Percentiles rank a stretch among this genome's conserved stretches.
Evolutionary conservation across 2,113 vertebrate genomes (phyloP).

Genomic region (Brachionichthys hirsutus): DNA sequence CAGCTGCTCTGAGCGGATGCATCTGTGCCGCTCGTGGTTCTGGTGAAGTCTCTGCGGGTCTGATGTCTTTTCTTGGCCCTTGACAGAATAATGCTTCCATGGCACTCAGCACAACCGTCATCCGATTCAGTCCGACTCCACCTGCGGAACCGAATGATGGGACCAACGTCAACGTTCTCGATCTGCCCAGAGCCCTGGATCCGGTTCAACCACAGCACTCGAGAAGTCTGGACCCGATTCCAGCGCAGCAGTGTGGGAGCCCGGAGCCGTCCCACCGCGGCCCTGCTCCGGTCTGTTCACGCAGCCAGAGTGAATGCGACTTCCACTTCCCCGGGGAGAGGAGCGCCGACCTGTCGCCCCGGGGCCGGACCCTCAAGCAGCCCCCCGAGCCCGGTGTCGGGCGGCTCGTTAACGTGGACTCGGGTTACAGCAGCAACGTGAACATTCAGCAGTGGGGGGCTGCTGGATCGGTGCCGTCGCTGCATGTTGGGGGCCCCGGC

Average conservation of each 20-base stretch:
- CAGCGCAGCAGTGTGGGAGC: slow-evolving; percentile 42
- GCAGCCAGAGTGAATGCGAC: slow-evolving; percentile 66
- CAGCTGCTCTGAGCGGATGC: too few species aligned
- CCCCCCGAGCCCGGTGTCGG: slow-evolving; percentile 35
- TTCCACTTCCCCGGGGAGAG: slow-evolving; percentile 26
- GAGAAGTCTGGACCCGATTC: slow-evolving; percentile 62
- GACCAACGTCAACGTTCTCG: slow-evolving; percentile 23
- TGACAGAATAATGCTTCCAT: slow-evolving; percentile 77
- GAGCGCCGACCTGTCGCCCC: slow-evolving; percentile 9
- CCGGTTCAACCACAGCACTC: slow-evolving; percentile 43
- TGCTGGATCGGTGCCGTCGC: slow-evolving; percentile 15
- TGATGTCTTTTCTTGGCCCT: slow-evolving; percentile 13
- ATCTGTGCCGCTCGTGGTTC: too few species aligned
- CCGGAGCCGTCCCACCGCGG: slow-evolving; percentile 25
- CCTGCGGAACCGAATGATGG: slow-evolving; percentile 60
- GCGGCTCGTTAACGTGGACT: slow-evolving; percentile 68
- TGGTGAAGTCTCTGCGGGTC: too few species aligned
- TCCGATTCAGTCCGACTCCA: slow-evolving; percentile 85
- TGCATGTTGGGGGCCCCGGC: slow-evolving; percentile 45
- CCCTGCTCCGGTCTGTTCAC: slow-evolving; percentile 51
- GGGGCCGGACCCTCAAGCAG: slow-evolving; percentile 25
- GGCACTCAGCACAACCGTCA: slow-evolving; percentile 89
- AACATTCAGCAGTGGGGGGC: slow-evolving; percentile 68
- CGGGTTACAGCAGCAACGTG: slow-evolving; percentile 76
- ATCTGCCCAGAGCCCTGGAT: slow-evolving; percentile 35